phyloP scores from a whole-genome alignment of 2,888 invertebrate species.

The Drosophila paucipuncta region DNA sequence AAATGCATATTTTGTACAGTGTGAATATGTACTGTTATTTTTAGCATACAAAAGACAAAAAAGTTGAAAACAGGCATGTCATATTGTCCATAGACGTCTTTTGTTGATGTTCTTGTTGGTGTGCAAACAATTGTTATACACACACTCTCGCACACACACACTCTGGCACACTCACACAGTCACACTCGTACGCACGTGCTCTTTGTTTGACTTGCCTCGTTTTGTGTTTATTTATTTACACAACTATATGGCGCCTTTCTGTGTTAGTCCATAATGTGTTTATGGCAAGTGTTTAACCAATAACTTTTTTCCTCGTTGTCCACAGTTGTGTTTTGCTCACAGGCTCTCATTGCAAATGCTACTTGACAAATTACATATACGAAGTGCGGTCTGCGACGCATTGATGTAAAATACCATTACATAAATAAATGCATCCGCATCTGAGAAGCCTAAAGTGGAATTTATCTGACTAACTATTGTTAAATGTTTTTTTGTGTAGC shows the following conservation, averaged over 20 bases:
- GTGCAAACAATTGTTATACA: constrained; percentile 49
- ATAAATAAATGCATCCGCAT: constrained; percentile 31
- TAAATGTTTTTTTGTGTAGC: neutral
- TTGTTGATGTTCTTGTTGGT: constrained; percentile 36
- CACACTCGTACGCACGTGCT: constrained; percentile 24
- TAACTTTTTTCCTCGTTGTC: constrained; percentile 41
- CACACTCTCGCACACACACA: constrained; percentile 12
- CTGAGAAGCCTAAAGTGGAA: constrained; percentile 5
- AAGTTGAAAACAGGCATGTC: constrained; percentile 43
- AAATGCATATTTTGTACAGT: neutral
- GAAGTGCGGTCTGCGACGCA: neutral
- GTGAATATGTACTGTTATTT: neutral
- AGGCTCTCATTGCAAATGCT: constrained; percentile 5
- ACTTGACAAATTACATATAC: constrained; percentile 30
- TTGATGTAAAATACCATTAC: neutral
- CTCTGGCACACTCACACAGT: neutral
- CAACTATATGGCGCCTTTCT: constrained; percentile 35
- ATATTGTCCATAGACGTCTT: constrained; percentile 42
- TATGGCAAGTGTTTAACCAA: constrained; percentile 68
- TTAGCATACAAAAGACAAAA: constrained; percentile 21
- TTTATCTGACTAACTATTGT: neutral
- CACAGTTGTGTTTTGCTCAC: neutral
- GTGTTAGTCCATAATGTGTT: constrained; percentile 67
- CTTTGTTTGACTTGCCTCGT: constrained; percentile 62
- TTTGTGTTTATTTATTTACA: constrained; percentile 73